Evolutionary conservation across 1,140 invertebrate genomes (phyloP), one percentile per base, ranked within the genome.

Genomic region (Brachionus asplanchnoidis): DNA sequence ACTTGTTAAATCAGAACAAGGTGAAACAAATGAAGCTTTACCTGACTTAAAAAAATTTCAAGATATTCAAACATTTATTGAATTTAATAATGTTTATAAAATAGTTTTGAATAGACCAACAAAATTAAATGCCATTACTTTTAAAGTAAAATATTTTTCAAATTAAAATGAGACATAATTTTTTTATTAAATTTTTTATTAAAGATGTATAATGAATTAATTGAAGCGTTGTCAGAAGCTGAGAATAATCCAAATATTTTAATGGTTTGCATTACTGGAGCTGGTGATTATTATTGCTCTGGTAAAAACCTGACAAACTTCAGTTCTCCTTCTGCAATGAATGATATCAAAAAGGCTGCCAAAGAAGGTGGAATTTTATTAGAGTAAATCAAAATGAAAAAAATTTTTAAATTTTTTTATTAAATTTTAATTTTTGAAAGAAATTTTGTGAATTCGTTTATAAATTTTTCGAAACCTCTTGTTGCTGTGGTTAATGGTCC

Each of bases 401-500:
- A 3, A 56, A 3, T 12, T 36, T 77, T 42, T 4, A 75, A 40
- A 26, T 7, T 36, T 36, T 36, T 36, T 36, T 53, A 9, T 11
- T 12, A 12, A 44, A 66, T n/a, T 32, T 66, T 8, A 23, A 40
- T 50, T 32, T 85, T 86, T 90, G 90, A 65, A 85, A 93, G 92
- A 77, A 89, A 92, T 44, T 95, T 95, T 89, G 91, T 97, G 12
- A 90, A 92, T 85, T 90, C 93, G 1, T 93, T 97, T 86, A 95
- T 98, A 85, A 92, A 93, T 85, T 97, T 95, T 88, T 94, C 95
- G 0, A 98, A 98, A 89, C 91, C 96, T 17, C 87, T 99, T 53
- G 92, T 98, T 85, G 94, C 93, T 44, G 89, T 97, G 56, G 93
- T 98, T 0, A 97, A 98, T 92, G 97, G 96, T 42, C 95, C 95